A percentile compares a stretch with the other conserved stretches of the same genome.
These are phyloP conservation scores for Elaphurus davidianus DNA, from an alignment of 2,113 vertebrate genomes.

Conservation along the genomic window DNA sequence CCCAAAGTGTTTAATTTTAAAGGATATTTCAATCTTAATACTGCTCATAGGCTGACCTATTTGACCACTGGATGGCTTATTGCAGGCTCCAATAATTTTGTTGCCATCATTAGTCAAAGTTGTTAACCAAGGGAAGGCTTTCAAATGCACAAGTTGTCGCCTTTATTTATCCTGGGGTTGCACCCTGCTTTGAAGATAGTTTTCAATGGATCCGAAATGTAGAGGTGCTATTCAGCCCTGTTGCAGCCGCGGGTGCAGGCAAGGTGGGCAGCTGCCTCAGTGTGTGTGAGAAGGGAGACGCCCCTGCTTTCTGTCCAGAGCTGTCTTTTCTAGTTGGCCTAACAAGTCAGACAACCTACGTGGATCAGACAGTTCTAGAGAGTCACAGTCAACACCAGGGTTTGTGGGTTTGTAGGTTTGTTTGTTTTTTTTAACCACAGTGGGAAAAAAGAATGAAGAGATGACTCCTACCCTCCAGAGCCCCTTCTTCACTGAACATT, in stretches of 20 bases:
- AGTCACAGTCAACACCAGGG: not conserved
- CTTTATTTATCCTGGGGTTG: conserved; percentile 62
- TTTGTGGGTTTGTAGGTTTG: not conserved
- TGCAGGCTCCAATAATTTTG: conserved; percentile 83
- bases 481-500: not conserved
- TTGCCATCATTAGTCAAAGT: conserved; percentile 82
- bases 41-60: conserved; percentile 77
- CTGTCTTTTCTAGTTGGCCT: not conserved
- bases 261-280: not conserved
- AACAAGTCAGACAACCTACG: not conserved
- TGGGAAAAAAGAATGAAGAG: not conserved
- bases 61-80: conserved; percentile 78
- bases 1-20: conserved; percentile 83
- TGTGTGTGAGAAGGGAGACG: not conserved
- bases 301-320: not conserved
- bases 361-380: not conserved
- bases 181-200: conserved; percentile 53
- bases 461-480: not conserved
- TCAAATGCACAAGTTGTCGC: conserved; percentile 64
- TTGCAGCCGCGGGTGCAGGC: not conserved
- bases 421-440: not conserved
- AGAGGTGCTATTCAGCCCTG: no score
- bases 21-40: conserved; percentile 83
- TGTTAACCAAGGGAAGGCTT: conserved; percentile 72
- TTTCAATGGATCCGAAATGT: not conserved